These are phyloP conservation scores for Epinotia brunnichana DNA, from an alignment of 2,888 invertebrate genomes.

Conservation along the genomic window DNA sequence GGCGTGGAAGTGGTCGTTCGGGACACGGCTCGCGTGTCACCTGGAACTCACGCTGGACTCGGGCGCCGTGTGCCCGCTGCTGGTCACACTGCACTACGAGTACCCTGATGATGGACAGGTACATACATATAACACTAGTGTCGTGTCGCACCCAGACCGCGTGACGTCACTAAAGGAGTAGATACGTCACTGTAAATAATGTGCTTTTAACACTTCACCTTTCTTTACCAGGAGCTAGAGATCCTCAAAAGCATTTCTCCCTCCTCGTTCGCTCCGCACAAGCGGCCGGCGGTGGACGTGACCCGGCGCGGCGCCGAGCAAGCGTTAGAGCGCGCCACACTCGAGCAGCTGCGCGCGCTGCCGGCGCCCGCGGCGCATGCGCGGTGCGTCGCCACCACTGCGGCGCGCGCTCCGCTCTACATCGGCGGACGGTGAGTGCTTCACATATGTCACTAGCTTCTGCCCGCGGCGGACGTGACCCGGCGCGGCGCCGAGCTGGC, in stretches of 20 bases:
- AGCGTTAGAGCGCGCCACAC: slow-evolving; percentile 74
- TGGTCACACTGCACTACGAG: slow-evolving; percentile 84
- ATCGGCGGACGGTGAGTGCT: slow-evolving; percentile 84
- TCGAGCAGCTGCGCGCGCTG: slow-evolving; percentile 55
- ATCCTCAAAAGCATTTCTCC: slow-evolving; percentile 73
- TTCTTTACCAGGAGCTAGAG: slow-evolving; percentile 74
- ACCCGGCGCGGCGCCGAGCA: slow-evolving; percentile 87
- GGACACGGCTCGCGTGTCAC: slow-evolving; percentile 81
- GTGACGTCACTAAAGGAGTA: slow-evolving; percentile 88
- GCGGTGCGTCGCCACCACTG: slow-evolving; percentile 78
- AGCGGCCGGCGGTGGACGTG: slow-evolving; percentile 79
- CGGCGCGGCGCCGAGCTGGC: too few relatives aligned
- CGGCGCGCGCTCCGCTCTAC: slow-evolving; percentile 85
- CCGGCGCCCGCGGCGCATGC: slow-evolving; percentile 77
- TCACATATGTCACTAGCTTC: too few relatives aligned
- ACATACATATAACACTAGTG: slow-evolving; percentile 19
- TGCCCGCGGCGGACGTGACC: too few relatives aligned
- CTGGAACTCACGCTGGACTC: slow-evolving; percentile 84
- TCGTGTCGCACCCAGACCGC: slow-evolving; percentile 54
- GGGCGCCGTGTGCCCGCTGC: slow-evolving; percentile 83
- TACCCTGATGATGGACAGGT: slow-evolving; percentile 85
- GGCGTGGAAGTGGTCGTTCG: slow-evolving; percentile 90
- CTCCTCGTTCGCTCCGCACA: slow-evolving; percentile 68
- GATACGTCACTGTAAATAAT: slow-evolving; percentile 61
- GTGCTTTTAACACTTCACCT: too few relatives aligned